Evolutionary conservation across 2,888 invertebrate species (phyloP).

Genomic region (Branchellion lobata): DNA sequence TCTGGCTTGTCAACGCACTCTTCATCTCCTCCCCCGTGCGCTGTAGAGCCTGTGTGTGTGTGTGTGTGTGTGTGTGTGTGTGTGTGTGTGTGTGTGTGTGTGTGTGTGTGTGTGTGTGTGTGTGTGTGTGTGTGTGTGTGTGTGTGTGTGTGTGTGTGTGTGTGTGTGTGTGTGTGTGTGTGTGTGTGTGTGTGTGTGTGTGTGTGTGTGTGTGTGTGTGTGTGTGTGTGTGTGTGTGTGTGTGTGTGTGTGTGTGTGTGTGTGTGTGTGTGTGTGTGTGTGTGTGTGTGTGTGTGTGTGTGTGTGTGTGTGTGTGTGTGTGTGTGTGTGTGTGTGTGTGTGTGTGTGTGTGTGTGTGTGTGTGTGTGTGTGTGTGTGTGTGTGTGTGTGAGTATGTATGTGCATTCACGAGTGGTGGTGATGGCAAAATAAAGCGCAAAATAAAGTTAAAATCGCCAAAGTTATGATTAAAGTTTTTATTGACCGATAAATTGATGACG

Average conservation of each 20-base stretch:
- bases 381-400: too few relatives aligned
- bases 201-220: constrained; percentile 18
- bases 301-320: constrained; percentile 36
- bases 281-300: constrained; percentile 36
- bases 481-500: too few relatives aligned
- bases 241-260: constrained; percentile 20
- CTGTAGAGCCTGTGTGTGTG: too few relatives aligned
- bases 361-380: constrained; percentile 24
- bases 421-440: too few relatives aligned
- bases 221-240: constrained; percentile 23
- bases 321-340: constrained; percentile 26
- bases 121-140: too few relatives aligned
- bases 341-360: constrained; percentile 17
- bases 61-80: too few relatives aligned
- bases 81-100: neutral
- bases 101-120: too few relatives aligned
- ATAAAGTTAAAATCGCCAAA: too few relatives aligned
- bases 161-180: neutral
- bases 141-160: constrained; percentile 22
- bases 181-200: neutral
- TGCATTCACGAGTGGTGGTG: too few relatives aligned
- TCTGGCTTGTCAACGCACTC: constrained; percentile 79
- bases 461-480: too few relatives aligned
- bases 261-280: constrained; percentile 28
- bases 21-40: constrained; percentile 51